Evolutionary conservation across 2,888 invertebrate genomes (phyloP).

Genomic region (Phyllotreta striolata): DNA sequence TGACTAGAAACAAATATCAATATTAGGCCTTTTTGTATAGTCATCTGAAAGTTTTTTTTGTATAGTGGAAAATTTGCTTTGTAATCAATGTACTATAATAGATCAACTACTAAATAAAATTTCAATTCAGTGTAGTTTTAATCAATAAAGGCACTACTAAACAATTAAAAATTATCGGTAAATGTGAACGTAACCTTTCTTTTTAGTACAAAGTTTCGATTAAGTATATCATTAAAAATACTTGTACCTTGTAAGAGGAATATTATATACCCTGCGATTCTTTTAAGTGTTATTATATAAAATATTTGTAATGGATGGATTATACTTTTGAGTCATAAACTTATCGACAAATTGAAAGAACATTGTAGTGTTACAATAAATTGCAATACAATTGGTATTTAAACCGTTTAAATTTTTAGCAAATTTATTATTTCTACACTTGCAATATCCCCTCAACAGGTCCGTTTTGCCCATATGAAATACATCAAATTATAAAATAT

Average conservation of each 20-base stretch:
- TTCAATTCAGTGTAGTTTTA: too few species aligned
- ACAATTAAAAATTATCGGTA: background rate
- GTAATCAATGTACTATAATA: too few species aligned
- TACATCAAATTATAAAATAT: conserved; percentile 35
- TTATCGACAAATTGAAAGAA: conserved; percentile 46
- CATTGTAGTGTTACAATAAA: conserved; percentile 33
- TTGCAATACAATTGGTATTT: background rate
- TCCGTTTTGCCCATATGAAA: conserved; percentile 34
- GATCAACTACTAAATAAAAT: too few species aligned
- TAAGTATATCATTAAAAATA: conserved; percentile 44
- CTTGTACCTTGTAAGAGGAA: conserved; percentile 54
- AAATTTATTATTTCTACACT: background rate
- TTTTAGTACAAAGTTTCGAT: conserved; percentile 36
- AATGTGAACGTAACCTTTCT: conserved; percentile 39
- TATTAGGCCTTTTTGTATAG: too few species aligned
- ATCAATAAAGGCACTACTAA: conserved; percentile 22
- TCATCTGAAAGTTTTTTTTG: too few species aligned
- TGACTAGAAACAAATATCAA: too few species aligned
- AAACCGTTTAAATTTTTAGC: background rate
- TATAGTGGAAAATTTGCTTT: too few species aligned
- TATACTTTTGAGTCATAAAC: conserved; percentile 60
- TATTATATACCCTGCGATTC: conserved; percentile 58
- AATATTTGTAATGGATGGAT: conserved; percentile 59
- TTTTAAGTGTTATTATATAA: conserved; percentile 50
- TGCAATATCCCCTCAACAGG: conserved; percentile 36